phyloP scores from a whole-genome alignment of 2,113 vertebrate genomes.

The Corvus moneduloides region DNA sequence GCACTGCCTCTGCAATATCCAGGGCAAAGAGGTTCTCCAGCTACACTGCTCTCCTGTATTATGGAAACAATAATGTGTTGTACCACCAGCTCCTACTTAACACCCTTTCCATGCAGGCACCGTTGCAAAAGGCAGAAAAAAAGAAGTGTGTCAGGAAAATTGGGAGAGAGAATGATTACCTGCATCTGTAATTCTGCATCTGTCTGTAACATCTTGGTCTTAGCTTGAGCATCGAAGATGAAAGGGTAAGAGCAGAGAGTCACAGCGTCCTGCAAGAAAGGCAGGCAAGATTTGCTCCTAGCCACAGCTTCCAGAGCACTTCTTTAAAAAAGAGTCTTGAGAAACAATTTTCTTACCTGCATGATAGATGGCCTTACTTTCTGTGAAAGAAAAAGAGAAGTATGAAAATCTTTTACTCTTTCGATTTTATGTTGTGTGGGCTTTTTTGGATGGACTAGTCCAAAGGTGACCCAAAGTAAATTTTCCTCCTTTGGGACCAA shows the following conservation, averaged over 20 bases:
- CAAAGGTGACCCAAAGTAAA: background rate
- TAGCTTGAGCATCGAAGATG: constrained; percentile 95
- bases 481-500: background rate
- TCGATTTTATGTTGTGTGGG: background rate
- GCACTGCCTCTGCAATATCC: background rate
- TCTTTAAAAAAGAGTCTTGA: background rate
- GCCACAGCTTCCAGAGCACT: background rate
- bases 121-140: background rate
- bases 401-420: constrained; percentile 20
- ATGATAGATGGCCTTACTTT: constrained; percentile 88
- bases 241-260: constrained; percentile 97
- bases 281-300: background rate
- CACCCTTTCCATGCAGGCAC: background rate
- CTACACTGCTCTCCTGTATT: background rate
- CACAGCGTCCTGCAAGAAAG: constrained; percentile 81
- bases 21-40: background rate
- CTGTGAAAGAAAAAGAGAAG: constrained; percentile 68
- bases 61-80: background rate
- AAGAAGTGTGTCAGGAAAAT: background rate
- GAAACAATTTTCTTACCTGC: constrained; percentile 77
- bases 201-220: constrained; percentile 98
- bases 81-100: background rate
- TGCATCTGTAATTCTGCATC: constrained; percentile 98
- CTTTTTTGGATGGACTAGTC: background rate
- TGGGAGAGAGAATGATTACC: constrained; percentile 67